A percentile compares a stretch with the other conserved stretches of the same genome.
Conservation (phyloP, 1,140 invertebrate species). For the Drosophila leontia region DNA sequence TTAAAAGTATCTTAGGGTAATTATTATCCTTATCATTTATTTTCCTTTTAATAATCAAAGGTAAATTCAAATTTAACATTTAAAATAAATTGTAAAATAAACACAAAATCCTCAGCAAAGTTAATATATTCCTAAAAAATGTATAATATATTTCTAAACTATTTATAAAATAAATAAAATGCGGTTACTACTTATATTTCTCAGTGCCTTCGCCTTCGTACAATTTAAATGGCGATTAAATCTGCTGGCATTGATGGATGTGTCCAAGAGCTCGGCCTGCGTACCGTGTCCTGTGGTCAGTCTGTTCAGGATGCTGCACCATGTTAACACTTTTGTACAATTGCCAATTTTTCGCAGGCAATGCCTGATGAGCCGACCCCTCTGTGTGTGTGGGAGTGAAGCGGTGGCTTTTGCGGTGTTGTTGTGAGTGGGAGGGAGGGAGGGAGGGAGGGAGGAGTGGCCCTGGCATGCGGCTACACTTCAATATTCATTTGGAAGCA, state of each 20-base stretch:
- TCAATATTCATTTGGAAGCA: conserved; percentile 83
- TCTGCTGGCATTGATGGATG: conserved; percentile 84
- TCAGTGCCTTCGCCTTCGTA: conserved; percentile 34
- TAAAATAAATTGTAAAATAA: too few species aligned
- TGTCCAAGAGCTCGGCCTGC: conserved; percentile 61
- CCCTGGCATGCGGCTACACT: conserved; percentile 72
- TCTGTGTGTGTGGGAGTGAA: conserved; percentile 35
- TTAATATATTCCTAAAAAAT: not conserved
- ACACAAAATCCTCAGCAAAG: not conserved
- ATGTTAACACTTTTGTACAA: conserved; percentile 84
- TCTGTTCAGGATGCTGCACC: conserved; percentile 75
- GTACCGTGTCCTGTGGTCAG: conserved; percentile 67
- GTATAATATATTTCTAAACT: not conserved
- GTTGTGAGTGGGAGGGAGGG: conserved; percentile 16
- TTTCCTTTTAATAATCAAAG: too few species aligned
- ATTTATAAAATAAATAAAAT: too few species aligned
- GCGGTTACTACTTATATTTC: not conserved
- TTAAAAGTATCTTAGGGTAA: too few species aligned
- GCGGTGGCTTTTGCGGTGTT: conserved; percentile 73
- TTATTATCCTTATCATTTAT: too few species aligned
- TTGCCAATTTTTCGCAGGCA: conserved; percentile 78
- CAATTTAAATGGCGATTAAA: conserved; percentile 85
- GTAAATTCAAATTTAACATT: too few species aligned
- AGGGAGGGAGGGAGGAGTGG: conserved; percentile 14
- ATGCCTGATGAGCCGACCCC: conserved; percentile 55